Evolutionary conservation across 2,113 vertebrate species (phyloP), one percentile per base, ranked within the genome.

Genomic region (Mastomys coucha): DNA sequence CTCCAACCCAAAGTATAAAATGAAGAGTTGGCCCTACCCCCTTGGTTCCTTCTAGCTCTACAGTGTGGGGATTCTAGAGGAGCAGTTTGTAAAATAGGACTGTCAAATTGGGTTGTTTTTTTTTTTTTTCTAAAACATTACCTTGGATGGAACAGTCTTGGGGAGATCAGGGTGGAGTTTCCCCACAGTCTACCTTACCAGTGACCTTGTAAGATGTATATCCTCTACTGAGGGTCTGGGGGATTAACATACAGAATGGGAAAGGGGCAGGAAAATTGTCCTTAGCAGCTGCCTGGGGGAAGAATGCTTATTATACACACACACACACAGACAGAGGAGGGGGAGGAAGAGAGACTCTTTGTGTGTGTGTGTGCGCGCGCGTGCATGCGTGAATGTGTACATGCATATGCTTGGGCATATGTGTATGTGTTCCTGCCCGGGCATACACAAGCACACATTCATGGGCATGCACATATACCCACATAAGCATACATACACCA

Each of bases 121-220:
- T 42, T 19, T n/a, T 75, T 69, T 95, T 28, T 33, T 73, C 31
- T 69, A 80, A 84, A 76, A 96, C 85, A 28, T 6, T 72, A 72
- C 16, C 33, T 91, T 76, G 3, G 28, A 45, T 76, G 49, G 49
- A 13, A 70, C 2, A 42, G 45, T 88, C 65, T 77, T 22, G 5
- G 60, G 56, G 63, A 45, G 42, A 76, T 60, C 42, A 56, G 70
- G 3, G 2, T 51, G 9, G 78, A 1, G 24, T 49, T 91, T 31
- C n/a, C 4, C 8, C 16, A 8, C 2, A 0, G 0, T 20, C 16
- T 51, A 58, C 2, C 10, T 39, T 36, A 39, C 28, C 93, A 39
- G 63, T 60, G 1, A 1, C 19, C 20, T 56, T 63, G 1, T 9
- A 88, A 51, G 56, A 49, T 19, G 4, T 31, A 14, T 63, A 2